Evolutionary conservation across 2,797 vertebrate species (phyloP).

Genomic region (Anabas testudineus): DNA sequence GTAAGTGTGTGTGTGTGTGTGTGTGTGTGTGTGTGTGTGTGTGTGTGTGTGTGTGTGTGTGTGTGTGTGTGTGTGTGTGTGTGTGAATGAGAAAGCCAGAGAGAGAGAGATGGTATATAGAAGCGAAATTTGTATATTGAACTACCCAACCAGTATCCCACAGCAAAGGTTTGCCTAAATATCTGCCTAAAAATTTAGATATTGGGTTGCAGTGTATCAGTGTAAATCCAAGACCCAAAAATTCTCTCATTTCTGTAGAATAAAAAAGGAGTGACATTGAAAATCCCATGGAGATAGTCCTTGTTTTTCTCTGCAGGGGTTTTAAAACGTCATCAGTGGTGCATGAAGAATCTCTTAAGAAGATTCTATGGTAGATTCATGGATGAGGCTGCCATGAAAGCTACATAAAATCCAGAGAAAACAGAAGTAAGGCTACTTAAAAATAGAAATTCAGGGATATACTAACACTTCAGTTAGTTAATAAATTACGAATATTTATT

Average conservation of each 20-base stretch:
- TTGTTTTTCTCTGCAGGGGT: constrained; percentile 42
- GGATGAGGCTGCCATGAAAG: constrained; percentile 32
- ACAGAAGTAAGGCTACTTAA: constrained; percentile 25
- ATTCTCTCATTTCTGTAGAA: constrained; percentile 30
- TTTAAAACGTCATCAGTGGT: constrained; percentile 62
- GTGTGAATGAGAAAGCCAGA: not conserved
- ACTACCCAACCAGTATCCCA: not conserved
- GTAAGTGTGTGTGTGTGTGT: constrained; percentile 8
- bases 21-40: not conserved
- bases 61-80: constrained; percentile 17
- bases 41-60: constrained; percentile 17
- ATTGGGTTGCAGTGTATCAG: constrained; percentile 11
- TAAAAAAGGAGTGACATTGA: constrained; percentile 38
- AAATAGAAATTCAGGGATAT: not conserved
- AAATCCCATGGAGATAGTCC: constrained; percentile 28
- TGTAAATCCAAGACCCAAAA: constrained; percentile 28
- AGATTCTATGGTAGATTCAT: constrained; percentile 52
- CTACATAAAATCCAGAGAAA: constrained; percentile 35
- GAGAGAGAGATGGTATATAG: not conserved
- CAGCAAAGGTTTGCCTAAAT: not conserved
- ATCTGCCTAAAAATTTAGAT: not conserved
- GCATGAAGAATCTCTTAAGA: constrained; percentile 72
- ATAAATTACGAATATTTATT: too few species aligned
- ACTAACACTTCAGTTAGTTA: not conserved
- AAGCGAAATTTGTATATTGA: not conserved